Evolutionary conservation across 1,140 invertebrate species (phyloP).

Genomic region (Dendrolimus kikuchii): DNA sequence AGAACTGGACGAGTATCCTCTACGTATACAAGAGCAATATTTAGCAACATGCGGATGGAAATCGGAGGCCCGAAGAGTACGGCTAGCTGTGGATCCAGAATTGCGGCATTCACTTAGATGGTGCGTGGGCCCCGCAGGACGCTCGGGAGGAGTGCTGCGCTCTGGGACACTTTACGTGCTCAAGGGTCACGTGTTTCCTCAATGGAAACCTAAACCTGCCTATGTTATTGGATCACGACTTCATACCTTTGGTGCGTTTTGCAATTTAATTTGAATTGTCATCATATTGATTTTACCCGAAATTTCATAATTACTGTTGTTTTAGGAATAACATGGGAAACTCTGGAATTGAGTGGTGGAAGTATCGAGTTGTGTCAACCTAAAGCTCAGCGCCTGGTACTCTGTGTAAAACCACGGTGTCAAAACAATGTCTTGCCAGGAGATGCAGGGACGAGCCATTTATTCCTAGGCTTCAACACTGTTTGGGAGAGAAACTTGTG

Average conservation of each 20-base stretch:
- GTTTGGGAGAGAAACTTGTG: constrained; percentile 78
- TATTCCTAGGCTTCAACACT: constrained; percentile 77
- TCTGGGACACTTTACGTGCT: constrained; percentile 76
- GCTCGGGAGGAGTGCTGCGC: constrained; percentile 63
- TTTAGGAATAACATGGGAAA: constrained; percentile 44
- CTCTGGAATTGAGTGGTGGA: constrained; percentile 58
- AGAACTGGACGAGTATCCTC: constrained; percentile 71
- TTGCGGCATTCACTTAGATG: constrained; percentile 75
- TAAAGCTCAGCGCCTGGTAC: constrained; percentile 60
- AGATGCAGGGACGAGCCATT: constrained; percentile 37
- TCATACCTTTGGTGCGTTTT: constrained; percentile 68
- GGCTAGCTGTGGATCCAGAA: constrained; percentile 78
- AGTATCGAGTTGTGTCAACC: constrained; percentile 59
- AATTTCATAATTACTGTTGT: constrained; percentile 7
- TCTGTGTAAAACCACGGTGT: constrained; percentile 60
- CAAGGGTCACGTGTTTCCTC: constrained; percentile 80
- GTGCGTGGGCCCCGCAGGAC: constrained; percentile 73
- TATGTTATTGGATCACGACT: constrained; percentile 76
- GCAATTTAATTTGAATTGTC: constrained; percentile 2
- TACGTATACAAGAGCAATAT: constrained; percentile 77
- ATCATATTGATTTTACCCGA: constrained; percentile 3
- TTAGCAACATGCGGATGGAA: constrained; percentile 74
- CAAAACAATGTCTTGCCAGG: constrained; percentile 38
- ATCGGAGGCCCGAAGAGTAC: constrained; percentile 72
- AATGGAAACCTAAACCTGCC: constrained; percentile 76